Percentiles rank a stretch among this genome's conserved stretches.
Evolutionary conservation across 2,113 vertebrate genomes (phyloP).

Genomic region (Mormyrus iriodes): DNA sequence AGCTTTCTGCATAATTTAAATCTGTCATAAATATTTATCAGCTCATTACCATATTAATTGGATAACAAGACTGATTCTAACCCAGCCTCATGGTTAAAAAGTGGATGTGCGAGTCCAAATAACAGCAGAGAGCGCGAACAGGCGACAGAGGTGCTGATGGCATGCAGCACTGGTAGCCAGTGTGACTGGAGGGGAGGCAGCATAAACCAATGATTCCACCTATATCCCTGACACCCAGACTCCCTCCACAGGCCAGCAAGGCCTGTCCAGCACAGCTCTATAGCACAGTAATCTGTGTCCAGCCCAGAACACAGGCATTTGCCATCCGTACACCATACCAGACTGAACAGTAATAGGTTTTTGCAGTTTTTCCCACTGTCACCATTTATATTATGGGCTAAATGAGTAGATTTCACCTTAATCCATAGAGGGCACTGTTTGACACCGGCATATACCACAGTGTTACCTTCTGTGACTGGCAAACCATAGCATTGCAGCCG

Average conservation of each 20-base stretch:
- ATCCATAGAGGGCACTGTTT: background rate
- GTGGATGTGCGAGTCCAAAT: slow-evolving; percentile 64
- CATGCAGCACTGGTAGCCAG: slow-evolving; percentile 79
- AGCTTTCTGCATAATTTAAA: slow-evolving; percentile 99
- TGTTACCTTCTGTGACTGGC: background rate
- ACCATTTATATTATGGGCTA: background rate
- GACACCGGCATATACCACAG: background rate
- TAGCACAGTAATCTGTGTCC: background rate
- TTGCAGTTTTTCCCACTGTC: background rate
- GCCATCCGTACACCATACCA: background rate
- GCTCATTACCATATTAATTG: slow-evolving; percentile 99
- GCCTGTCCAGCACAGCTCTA: background rate
- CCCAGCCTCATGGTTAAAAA: slow-evolving; percentile 32
- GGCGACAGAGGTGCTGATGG: background rate
- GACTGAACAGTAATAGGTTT: background rate
- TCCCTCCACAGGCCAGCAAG: background rate
- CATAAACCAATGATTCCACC: slow-evolving; percentile 40
- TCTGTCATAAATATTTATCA: slow-evolving; percentile 99
- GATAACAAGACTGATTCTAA: slow-evolving; percentile 56
- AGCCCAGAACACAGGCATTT: background rate
- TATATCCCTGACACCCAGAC: slow-evolving; percentile 50
- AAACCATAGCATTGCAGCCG: background rate
- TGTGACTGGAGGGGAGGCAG: slow-evolving; percentile 76
- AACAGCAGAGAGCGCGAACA: slow-evolving; percentile 61
- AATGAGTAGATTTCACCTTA: background rate